phyloP scores from a whole-genome alignment of 2,113 vertebrate species.

The Oreochromis tanganicae region DNA sequence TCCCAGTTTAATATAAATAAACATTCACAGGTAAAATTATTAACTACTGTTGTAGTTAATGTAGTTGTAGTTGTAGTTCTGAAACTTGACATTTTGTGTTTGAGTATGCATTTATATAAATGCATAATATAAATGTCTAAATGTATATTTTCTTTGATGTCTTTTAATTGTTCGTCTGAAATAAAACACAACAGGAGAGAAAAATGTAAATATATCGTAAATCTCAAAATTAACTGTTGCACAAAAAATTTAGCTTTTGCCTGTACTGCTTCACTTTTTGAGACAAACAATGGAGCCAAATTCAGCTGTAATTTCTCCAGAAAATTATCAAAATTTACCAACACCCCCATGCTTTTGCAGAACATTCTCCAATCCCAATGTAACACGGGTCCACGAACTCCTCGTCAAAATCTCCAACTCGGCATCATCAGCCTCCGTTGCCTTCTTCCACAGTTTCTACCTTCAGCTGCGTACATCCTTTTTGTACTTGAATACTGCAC shows the following conservation, averaged over 20 bases:
- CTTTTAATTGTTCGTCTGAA: background rate
- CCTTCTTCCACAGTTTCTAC: background rate
- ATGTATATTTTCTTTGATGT: background rate
- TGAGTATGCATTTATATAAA: background rate
- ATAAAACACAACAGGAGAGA: background rate
- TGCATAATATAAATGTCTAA: background rate
- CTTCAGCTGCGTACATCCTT: conserved; percentile 3
- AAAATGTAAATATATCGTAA: background rate
- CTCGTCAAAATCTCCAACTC: background rate
- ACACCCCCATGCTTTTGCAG: background rate
- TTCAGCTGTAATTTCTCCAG: background rate
- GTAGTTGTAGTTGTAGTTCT: background rate
- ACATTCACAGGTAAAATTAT: background rate
- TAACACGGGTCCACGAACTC: too few species aligned
- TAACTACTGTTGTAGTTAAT: background rate
- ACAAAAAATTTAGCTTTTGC: background rate
- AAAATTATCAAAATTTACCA: background rate
- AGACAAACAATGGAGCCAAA: background rate
- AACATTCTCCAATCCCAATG: background rate
- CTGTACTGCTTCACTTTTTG: background rate
- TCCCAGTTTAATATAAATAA: background rate
- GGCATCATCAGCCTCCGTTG: background rate
- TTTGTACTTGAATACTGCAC: background rate
- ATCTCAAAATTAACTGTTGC: background rate
- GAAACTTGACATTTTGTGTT: background rate